phyloP scores from a whole-genome alignment of 2,113 vertebrate genomes.

The pig (Sus scrofa) region DNA sequence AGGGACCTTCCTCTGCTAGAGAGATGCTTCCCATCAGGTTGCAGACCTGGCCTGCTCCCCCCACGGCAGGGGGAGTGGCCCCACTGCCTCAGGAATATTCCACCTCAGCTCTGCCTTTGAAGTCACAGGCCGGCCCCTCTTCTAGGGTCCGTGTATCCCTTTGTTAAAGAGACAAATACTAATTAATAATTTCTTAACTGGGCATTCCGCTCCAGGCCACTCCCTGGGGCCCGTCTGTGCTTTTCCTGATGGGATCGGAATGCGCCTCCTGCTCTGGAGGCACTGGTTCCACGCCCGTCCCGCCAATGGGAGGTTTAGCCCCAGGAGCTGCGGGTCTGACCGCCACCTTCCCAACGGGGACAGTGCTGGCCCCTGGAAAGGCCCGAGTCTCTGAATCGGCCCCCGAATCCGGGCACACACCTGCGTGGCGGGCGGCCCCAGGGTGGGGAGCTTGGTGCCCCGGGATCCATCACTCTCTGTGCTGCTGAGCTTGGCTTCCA shows the following conservation, averaged over 20 bases:
- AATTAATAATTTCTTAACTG: accelerated
- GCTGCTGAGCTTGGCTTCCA: background rate
- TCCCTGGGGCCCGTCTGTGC: accelerated
- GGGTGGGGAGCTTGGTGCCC: accelerated
- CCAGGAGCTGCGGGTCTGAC: too few species aligned
- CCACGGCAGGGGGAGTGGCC: too few species aligned
- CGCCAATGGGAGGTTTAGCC: background rate
- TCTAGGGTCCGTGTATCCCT: background rate
- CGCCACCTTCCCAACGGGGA: background rate
- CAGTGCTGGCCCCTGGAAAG: background rate
- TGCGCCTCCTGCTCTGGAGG: background rate
- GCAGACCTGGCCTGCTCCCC: too few species aligned
- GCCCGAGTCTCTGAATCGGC: background rate
- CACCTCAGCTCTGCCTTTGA: too few species aligned
- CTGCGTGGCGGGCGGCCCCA: background rate
- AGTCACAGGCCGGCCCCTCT: too few species aligned
- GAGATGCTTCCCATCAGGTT: accelerated
- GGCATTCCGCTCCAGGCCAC: accelerated
- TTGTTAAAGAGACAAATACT: too few species aligned
- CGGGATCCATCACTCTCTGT: accelerated
- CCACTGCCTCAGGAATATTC: too few species aligned
- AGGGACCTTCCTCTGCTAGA: too few species aligned
- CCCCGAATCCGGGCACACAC: background rate
- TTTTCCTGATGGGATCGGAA: accelerated
- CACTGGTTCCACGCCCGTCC: accelerated